Base-by-base conservation (phyloP, 2,888 invertebrate genomes). In the Parnassius glacialis region DNA sequence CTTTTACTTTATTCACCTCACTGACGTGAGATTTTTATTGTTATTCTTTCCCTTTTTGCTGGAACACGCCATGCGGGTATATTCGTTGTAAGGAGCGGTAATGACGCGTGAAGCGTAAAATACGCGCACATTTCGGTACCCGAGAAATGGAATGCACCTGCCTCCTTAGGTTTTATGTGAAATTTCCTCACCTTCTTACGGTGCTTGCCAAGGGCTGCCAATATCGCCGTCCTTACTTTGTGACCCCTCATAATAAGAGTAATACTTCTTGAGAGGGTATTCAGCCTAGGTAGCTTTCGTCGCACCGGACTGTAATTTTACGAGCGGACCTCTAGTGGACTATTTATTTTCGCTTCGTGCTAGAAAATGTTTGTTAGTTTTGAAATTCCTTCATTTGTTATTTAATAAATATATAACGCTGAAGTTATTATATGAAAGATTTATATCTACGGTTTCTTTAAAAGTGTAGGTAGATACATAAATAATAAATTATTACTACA, bases 91-190 rank as follows among this genome's bases (percentile, higher is more conserved):
- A 79, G 81, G 78, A 76, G 80, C 74, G 73, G 83, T 85, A 89
- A 88, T 84, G 86, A 86, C 80, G 83, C 84, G 81, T 79, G 82
- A 83, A 81, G 84, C 85, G 89, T 90, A 84, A 91, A 90, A 90
- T 89, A 90, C 88, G 83, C 81, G 76, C 78, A 84, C 89, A 85
- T 90, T 90, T 84, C 77, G 86, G 81, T 81, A 79, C 87, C 85
- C 81, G 80, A 78, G 80, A 87, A 90, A 90, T 90, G 89, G 88
- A 87, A 89, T 89, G 89, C 89, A 90, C 90, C 90, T 90, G 90
- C 85, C 87, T 90, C 90, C 87, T 88, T 86, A 88, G 81, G 88
- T 89, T 90, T 90, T 90, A 90, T 89, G 90, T 82, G 87, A 85
- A 87, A 81, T 90, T 88, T 85, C 84, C 87, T 87, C 89, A 90